Evolutionary conservation across 2,113 vertebrate genomes (phyloP).

Genomic region (Microtus richardsoni): DNA sequence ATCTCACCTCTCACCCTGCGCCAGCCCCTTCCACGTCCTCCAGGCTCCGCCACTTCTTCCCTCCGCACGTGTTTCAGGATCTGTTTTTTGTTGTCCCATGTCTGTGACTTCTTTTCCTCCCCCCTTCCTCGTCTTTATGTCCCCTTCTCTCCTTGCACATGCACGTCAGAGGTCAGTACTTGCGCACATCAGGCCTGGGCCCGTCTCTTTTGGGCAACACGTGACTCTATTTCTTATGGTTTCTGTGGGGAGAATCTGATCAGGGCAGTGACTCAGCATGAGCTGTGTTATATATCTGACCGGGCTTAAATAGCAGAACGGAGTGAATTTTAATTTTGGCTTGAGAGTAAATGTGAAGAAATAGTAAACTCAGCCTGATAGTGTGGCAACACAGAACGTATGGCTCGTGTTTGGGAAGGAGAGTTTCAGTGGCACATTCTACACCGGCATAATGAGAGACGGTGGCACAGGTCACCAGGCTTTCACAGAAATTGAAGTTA

Average conservation of each 20-base stretch:
- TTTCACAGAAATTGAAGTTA: background rate
- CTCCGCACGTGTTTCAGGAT: background rate
- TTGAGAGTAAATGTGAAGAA: background rate
- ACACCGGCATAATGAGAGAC: background rate
- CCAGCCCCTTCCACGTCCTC: background rate
- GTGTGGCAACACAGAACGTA: background rate
- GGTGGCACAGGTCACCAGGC: background rate
- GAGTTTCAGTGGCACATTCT: background rate
- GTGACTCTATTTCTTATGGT: background rate
- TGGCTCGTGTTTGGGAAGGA: background rate
- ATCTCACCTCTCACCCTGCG: background rate
- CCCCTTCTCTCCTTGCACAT: background rate
- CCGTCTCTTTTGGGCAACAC: background rate
- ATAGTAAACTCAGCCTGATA: background rate
- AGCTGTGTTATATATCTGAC: slow-evolving; percentile 5
- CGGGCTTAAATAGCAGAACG: background rate
- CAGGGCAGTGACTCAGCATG: background rate
- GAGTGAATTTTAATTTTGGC: background rate
- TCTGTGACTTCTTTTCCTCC: background rate
- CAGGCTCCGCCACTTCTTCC: background rate
- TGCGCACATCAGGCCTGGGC: background rate
- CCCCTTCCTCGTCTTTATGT: background rate
- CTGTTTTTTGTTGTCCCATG: background rate
- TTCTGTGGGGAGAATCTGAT: slow-evolving; percentile 19
- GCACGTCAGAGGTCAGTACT: background rate